Base-by-base conservation (phyloP, 2,113 vertebrate species). In the Romanogobio albipinnatus region DNA sequence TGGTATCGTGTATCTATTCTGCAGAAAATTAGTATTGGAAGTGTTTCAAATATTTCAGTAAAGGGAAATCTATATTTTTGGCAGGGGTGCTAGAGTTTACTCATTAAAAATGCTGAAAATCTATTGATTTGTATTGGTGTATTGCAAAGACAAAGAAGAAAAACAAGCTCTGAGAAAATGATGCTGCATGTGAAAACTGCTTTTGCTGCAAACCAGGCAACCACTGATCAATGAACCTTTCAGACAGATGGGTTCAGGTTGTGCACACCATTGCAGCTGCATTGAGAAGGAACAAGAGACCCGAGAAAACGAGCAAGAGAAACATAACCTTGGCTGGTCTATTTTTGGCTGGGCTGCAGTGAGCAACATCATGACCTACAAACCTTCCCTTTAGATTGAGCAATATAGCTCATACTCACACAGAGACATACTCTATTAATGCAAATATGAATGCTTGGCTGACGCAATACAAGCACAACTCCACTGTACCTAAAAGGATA, bases 301-400 rank as follows among this genome's bases (percentile, higher is more conserved):
- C 73, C 73, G 51, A 15, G 73, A 75, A 26, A 75, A 51, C 1
- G 45, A 75, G 45, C 59, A 26, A 66, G 22, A 19, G 66, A 59
- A 56, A 61, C 61, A 64, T 62, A 49, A 88, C 89, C 87, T 85
- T 89, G 90, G 77, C 81, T 17, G 8, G 45, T 39, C 87, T 95
- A 93, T 93, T 93, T 93, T 66, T 88, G 89, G 85, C 75, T 88
- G 59, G n/a, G 83, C 84, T 89, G 86, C 89, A 89, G 83, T 49
- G 73, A 71, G 85, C 45, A 87, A 43, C 29, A 45, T 80, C 58
- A 71, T 93, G 93, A 93, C 94, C 93, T 93, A 94, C 87, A 94
- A 94, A 93, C 88, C 79, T n/a, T 74, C 22, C 22, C 43, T 84
- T 33, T 17, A 81, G 70, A 62, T 53, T 74, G 76, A 89, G 79